These are phyloP conservation scores for Anolis carolinensis DNA, from an alignment of 2,113 vertebrate species.

Conservation along the genomic window DNA sequence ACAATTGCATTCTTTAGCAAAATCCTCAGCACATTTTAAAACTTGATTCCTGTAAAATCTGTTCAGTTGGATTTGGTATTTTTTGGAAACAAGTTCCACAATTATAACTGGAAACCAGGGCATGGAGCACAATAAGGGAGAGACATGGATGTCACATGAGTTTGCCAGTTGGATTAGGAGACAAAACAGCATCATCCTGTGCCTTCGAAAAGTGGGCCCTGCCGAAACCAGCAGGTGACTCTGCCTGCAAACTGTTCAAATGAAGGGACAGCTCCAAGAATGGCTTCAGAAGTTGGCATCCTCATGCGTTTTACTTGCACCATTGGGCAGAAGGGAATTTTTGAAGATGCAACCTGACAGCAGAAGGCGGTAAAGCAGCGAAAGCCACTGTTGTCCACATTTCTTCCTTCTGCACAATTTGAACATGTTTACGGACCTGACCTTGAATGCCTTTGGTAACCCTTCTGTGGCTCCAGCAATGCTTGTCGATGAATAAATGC, in stretches of 20 bases:
- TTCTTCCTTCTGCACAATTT: neutral
- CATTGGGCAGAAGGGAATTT: neutral
- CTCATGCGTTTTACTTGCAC: neutral
- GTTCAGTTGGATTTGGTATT: no score
- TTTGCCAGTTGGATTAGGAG: neutral
- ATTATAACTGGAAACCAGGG: neutral
- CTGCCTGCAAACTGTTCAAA: neutral
- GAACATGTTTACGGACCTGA: neutral
- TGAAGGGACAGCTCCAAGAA: neutral
- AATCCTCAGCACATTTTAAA: no score
- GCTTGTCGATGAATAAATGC: neutral
- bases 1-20: no score
- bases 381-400: neutral
- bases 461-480: neutral
- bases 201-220: neutral
- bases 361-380: neutral
- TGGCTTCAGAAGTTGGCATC: neutral
- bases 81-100: no score
- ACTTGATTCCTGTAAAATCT: no score
- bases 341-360: neutral
- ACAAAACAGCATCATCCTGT: neutral
- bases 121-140: neutral
- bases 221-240: neutral
- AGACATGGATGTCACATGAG: neutral
- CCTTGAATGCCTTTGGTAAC: neutral